Evolutionary conservation across 2,888 invertebrate species (phyloP), one percentile per base, ranked within the genome.

Genomic region (Lathronympha strigana): DNA sequence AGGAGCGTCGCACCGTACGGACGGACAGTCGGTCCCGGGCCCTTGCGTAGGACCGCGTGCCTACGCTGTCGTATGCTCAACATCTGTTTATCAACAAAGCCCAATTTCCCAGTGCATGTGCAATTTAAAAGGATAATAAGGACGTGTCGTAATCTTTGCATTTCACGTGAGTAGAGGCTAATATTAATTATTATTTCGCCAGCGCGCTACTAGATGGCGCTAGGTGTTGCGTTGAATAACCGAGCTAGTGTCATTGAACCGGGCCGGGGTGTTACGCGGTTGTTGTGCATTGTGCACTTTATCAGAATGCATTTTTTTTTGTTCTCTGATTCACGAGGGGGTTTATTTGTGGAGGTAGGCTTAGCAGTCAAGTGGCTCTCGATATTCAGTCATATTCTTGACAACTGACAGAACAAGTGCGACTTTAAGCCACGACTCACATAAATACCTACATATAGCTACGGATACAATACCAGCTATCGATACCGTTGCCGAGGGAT

Each of bases 1-100:
- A 63, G 75, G 74, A 51, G 36, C 58, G 66, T 45, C 63, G 36
- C 49, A 53, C 33, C 54, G 55, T 70, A 71, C 66, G 62, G 33
- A 74, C 75, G 78, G 76, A 76, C 87, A 90, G 89, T 90, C 84
- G 83, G 83, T 79, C 77, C 80, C 80, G 82, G 84, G 88, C 88
- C 89, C 89, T 90, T 87, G 88, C 69, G 76, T 82, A 78, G 80
- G 78, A 83, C 77, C 75, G 87, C 82, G 80, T 82, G 73, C 73
- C 69, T 75, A 75, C 79, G 78, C 78, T 73, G 82, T 79, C 79
- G 80, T 73, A 77, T 81, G 76, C 75, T 69, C 69, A 72, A 71
- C 69, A 60, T 70, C 79, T 82, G 80, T 80, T 84, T 83, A 71
- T 76, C 82, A 84, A 84, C 81, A 81, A 80, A 82, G 82, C 80